These are phyloP conservation scores for Villa cingulata DNA, from an alignment of 2,888 invertebrate genomes.

Conservation along the genomic window DNA sequence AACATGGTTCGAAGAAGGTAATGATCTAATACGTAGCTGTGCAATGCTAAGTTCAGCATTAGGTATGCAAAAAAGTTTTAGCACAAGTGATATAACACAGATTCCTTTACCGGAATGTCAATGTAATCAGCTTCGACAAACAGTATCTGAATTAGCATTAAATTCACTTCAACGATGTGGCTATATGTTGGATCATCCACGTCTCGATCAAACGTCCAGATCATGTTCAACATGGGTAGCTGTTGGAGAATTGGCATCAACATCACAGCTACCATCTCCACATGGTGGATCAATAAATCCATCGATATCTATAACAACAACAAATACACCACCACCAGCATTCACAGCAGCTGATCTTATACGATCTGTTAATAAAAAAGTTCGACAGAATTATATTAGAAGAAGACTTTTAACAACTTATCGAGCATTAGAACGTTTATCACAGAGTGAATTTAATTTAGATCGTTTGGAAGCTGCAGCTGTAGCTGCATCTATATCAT, in stretches of 20 bases:
- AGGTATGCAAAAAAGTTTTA: slow-evolving; percentile 72
- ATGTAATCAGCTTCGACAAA: slow-evolving; percentile 25
- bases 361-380: slow-evolving; percentile 68
- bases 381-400: slow-evolving; percentile 68
- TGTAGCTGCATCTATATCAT: slow-evolving; percentile 36
- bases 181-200: slow-evolving; percentile 41
- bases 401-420: slow-evolving; percentile 66
- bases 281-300: slow-evolving; percentile 45
- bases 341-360: slow-evolving; percentile 55
- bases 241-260: slow-evolving; percentile 59
- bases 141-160: slow-evolving; percentile 46
- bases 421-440: slow-evolving; percentile 63
- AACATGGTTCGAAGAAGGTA: slow-evolving; percentile 58
- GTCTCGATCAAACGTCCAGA: slow-evolving; percentile 46
- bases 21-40: slow-evolving; percentile 64
- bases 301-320: slow-evolving; percentile 23
- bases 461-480: slow-evolving; percentile 55
- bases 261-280: slow-evolving; percentile 71
- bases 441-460: slow-evolving; percentile 73
- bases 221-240: slow-evolving; percentile 82
- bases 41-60: slow-evolving; percentile 65
- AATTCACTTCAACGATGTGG: slow-evolving; percentile 42
- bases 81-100: slow-evolving; percentile 62
- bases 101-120: slow-evolving; percentile 38
- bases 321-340: slow-evolving; percentile 27